A percentile compares a stretch with the other conserved stretches of the same genome.
phyloP scores from a whole-genome alignment of 2,797 vertebrate species.

The Prionace glauca region DNA sequence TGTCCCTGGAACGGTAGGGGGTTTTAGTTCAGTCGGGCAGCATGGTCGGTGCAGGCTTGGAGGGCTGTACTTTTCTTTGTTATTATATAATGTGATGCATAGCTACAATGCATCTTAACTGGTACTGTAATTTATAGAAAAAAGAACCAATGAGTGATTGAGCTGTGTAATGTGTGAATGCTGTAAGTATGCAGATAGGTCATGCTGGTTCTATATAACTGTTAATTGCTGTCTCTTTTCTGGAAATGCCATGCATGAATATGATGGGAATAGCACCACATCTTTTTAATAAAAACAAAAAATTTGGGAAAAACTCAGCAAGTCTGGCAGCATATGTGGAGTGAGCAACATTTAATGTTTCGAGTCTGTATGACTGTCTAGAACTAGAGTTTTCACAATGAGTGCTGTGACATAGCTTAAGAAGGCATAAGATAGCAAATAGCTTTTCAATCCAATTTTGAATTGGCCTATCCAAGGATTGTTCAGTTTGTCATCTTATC shows the following conservation, averaged over 20 bases:
- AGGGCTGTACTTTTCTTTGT: too few species aligned
- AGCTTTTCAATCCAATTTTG: not conserved
- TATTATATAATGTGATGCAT: not conserved
- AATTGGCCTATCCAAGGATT: not conserved
- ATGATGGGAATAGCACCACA: not conserved
- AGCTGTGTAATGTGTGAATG: not conserved
- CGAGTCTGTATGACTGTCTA: too few species aligned
- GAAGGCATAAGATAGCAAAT: not conserved
- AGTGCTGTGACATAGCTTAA: not conserved
- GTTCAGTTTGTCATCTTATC: not conserved
- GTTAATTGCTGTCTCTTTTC: not conserved
- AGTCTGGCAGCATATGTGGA: too few species aligned
- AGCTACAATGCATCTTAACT: not conserved
- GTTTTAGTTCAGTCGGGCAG: too few species aligned
- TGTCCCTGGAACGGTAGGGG: too few species aligned
- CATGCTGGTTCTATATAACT: not conserved
- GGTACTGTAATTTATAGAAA: not conserved
- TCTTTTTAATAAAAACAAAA: not conserved
- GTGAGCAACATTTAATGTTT: too few species aligned
- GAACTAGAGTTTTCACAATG: not conserved
- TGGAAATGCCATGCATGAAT: not conserved
- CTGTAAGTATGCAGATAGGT: not conserved
- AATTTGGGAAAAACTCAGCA: too few species aligned
- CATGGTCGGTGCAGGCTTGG: too few species aligned
- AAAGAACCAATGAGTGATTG: not conserved